A percentile compares a stretch with the other conserved stretches of the same genome.
Conservation (phyloP, 2,113 vertebrate genomes). For the Ciconia maguari region DNA sequence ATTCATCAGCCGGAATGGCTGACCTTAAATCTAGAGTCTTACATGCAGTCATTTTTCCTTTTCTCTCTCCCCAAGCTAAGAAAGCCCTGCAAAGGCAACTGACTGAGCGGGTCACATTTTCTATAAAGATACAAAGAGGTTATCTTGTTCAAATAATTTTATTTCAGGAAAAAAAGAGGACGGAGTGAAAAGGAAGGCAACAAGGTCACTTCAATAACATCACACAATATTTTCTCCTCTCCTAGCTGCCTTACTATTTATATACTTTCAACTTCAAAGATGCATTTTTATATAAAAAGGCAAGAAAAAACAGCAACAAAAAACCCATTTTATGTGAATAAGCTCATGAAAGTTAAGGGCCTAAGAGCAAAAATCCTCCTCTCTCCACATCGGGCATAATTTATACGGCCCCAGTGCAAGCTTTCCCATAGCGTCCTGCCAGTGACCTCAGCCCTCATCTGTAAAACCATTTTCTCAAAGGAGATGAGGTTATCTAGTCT, state of each 20-base stretch:
- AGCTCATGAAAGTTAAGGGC: not conserved
- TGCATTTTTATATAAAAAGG: not conserved
- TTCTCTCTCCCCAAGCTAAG: not conserved
- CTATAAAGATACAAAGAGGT: not conserved
- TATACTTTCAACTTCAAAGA: not conserved
- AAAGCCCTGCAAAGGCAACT: not conserved
- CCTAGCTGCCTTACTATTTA: not conserved
- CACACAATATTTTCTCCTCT: not conserved
- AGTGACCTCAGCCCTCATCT: not conserved
- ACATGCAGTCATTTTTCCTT: not conserved
- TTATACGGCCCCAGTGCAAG: not conserved
- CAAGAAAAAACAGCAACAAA: not conserved
- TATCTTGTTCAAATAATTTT: conserved; percentile 41
- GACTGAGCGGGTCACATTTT: conserved; percentile 33
- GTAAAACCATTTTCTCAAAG: not conserved
- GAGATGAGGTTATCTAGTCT: not conserved
- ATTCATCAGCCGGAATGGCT: not conserved
- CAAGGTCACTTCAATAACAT: conserved; percentile 53
- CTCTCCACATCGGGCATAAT: not conserved
- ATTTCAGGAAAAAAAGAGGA: not conserved
- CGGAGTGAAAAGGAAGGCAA: not conserved
- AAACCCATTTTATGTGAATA: not conserved
- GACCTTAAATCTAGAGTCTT: conserved; percentile 34
- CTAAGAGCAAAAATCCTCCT: not conserved
- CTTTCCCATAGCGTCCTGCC: not conserved